Conservation (phyloP, 2,113 vertebrate genomes). For the Stegastes partitus region DNA sequence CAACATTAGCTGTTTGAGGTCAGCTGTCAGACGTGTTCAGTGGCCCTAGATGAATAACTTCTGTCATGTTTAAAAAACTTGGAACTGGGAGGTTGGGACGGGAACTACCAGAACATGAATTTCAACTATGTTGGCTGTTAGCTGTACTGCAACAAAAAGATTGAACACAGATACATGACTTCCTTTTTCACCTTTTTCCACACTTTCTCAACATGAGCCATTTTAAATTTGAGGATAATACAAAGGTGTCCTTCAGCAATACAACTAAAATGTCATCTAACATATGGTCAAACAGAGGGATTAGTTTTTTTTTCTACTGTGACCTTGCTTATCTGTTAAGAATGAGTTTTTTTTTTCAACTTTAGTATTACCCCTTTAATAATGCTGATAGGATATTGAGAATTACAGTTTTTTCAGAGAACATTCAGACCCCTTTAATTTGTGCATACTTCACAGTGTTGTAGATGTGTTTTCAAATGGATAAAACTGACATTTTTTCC, state of each 20-base stretch:
- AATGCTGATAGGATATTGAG: slow-evolving; percentile 13
- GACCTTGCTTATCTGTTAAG: slow-evolving; percentile 30
- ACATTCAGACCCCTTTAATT: not conserved
- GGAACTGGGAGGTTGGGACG: not conserved
- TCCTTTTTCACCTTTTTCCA: not conserved
- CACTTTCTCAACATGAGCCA: not conserved
- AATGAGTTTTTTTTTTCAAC: slow-evolving; percentile 13
- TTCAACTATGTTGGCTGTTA: not conserved
- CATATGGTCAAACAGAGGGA: not conserved
- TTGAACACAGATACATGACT: not conserved
- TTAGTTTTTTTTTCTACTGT: not conserved
- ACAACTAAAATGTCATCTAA: slow-evolving; percentile 17
- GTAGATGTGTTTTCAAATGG: too few species aligned
- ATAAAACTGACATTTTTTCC: not conserved
- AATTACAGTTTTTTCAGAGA: slow-evolving; percentile 15
- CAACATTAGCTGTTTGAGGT: not conserved
- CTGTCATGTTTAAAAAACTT: not conserved
- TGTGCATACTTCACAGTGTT: too few species aligned
- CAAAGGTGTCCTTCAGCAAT: slow-evolving; percentile 13
- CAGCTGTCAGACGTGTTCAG: not conserved
- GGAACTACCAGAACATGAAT: not conserved
- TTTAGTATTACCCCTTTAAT: not conserved
- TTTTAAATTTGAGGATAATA: slow-evolving; percentile 10
- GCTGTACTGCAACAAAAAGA: not conserved
- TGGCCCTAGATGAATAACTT: not conserved